A percentile compares a stretch with the other conserved stretches of the same genome.
Conservation (phyloP, 2,797 vertebrate species). For the Acanthurus lineatus region DNA sequence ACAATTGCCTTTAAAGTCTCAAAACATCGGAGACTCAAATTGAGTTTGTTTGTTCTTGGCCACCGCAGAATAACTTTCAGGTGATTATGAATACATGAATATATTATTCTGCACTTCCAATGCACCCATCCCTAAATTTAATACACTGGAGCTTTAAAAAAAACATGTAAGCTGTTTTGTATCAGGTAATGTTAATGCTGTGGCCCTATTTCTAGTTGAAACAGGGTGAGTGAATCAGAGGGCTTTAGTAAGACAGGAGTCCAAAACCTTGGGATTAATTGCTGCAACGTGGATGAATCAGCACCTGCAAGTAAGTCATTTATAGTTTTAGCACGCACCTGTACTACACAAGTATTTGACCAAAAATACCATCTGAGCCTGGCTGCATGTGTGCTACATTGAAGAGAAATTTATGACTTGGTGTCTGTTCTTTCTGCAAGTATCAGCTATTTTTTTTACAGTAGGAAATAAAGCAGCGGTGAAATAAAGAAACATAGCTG, state of each 20-base stretch:
- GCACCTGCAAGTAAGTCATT: slow-evolving; percentile 63
- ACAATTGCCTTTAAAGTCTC: no score
- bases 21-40: no score
- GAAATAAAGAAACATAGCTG: neutral
- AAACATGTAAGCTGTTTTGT: slow-evolving; percentile 25
- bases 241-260: slow-evolving; percentile 38
- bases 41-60: no score
- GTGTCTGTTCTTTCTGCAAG: neutral
- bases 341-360: slow-evolving; percentile 34
- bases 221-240: slow-evolving; percentile 54
- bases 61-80: no score
- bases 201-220: slow-evolving; percentile 35
- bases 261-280: slow-evolving; percentile 68
- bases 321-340: slow-evolving; percentile 63
- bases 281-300: slow-evolving; percentile 59
- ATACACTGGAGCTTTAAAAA: no score
- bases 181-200: slow-evolving; percentile 48
- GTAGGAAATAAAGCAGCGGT: neutral
- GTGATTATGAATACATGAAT: no score
- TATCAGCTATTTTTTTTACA: slow-evolving; percentile 18
- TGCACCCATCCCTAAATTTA: no score
- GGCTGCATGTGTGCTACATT: slow-evolving; percentile 41
- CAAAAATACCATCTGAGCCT: slow-evolving; percentile 40
- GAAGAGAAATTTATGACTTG: slow-evolving; percentile 14
- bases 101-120: no score